Percentiles rank a stretch among this genome's conserved stretches.
Conservation (phyloP, 1,140 invertebrate genomes). For the Propsilocerus akamusi region DNA sequence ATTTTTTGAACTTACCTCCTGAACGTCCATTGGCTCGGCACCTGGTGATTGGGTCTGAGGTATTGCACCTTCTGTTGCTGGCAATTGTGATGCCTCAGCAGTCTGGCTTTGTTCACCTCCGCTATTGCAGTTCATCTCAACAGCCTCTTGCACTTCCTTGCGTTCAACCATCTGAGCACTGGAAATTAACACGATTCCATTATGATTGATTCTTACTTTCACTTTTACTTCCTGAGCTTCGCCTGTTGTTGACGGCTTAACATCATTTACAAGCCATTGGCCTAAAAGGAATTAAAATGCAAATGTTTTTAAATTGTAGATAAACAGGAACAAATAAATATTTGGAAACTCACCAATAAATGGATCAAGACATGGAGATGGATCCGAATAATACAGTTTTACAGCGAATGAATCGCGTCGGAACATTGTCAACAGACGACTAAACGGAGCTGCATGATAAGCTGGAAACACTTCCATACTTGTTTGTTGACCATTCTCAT, state of each 20-base stretch:
- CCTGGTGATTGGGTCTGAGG: constrained; percentile 14
- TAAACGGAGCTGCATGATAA: constrained; percentile 80
- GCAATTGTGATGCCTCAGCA: constrained; percentile 17
- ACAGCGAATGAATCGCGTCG: constrained; percentile 71
- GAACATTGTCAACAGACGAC: constrained; percentile 86
- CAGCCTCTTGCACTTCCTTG: constrained; percentile 40
- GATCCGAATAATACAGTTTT: constrained; percentile 59
- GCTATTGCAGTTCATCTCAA: constrained; percentile 30
- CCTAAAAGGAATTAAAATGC: constrained; percentile 30
- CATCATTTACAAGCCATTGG: constrained; percentile 64
- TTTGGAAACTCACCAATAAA: constrained; percentile 50
- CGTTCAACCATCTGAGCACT: constrained; percentile 76
- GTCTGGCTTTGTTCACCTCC: constrained; percentile 26
- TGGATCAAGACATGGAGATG: constrained; percentile 50
- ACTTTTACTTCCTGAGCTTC: constrained; percentile 87
- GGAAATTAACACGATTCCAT: constrained; percentile 77
- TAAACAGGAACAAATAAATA: constrained; percentile 7
- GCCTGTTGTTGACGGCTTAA: constrained; percentile 68
- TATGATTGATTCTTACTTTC: constrained; percentile 81
- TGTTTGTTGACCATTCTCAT: constrained; percentile 45
- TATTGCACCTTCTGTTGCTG: constrained; percentile 19
- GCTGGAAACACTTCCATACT: constrained; percentile 64
- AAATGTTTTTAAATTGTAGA: background rate
- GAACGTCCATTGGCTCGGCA: constrained; percentile 26
- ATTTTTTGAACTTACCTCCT: constrained; percentile 25